Evolutionary conservation across 2,113 vertebrate genomes (phyloP).

Genomic region (Clarias macrocephalus): DNA sequence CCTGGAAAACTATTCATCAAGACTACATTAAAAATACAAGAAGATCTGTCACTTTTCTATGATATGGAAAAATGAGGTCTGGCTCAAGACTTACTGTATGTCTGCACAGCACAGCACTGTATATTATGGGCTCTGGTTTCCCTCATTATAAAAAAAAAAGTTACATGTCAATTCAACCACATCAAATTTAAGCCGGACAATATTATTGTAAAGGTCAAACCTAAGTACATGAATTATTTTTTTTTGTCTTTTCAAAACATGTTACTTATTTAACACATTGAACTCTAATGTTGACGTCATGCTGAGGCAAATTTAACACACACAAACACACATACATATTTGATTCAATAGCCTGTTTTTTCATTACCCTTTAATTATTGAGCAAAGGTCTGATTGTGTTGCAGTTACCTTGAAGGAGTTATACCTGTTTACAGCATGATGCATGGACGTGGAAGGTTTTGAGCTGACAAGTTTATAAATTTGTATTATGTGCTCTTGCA

Average conservation of each 20-base stretch:
- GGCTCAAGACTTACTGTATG: too few relatives aligned
- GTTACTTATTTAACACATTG: background rate
- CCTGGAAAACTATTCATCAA: too few relatives aligned
- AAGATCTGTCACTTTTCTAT: too few relatives aligned
- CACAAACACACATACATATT: too few relatives aligned
- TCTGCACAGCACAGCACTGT: too few relatives aligned
- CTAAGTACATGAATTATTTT: too few relatives aligned
- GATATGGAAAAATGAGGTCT: too few relatives aligned
- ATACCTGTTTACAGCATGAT: background rate
- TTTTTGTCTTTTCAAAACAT: background rate
- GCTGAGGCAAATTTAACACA: background rate
- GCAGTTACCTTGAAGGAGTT: background rate
- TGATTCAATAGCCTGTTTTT: background rate
- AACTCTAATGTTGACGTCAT: background rate
- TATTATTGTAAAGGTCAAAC: too few relatives aligned
- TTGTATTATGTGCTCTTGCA: background rate
- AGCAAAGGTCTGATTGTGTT: conserved; percentile 9
- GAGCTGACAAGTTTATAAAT: background rate
- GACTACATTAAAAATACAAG: too few relatives aligned
- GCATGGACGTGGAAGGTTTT: too few relatives aligned
- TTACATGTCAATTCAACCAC: background rate
- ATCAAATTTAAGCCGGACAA: background rate
- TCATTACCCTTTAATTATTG: conserved; percentile 31
- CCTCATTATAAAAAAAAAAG: too few relatives aligned
- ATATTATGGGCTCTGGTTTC: too few relatives aligned